Percentiles rank a stretch among this genome's conserved stretches.
Conservation (phyloP, 2,113 vertebrate species). For the Embiotoca jacksoni region DNA sequence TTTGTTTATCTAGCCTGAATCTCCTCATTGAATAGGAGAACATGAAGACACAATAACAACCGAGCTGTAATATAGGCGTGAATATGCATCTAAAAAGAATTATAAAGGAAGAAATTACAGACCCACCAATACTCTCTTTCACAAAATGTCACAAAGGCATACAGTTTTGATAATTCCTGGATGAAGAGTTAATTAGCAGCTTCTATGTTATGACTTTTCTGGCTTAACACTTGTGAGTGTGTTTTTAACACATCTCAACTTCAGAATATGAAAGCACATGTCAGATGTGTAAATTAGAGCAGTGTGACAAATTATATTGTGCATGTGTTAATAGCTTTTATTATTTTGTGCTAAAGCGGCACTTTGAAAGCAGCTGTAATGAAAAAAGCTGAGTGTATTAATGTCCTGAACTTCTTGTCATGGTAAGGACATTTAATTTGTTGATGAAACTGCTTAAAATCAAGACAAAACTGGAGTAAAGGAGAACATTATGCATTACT, state of each 20-base stretch:
- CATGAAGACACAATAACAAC: conserved; percentile 23
- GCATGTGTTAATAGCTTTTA: conserved; percentile 21
- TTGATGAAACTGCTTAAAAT: background rate
- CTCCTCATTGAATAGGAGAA: conserved; percentile 9
- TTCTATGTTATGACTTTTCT: conserved; percentile 22
- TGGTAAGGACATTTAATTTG: background rate
- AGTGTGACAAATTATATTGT: background rate
- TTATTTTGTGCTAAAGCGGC: background rate
- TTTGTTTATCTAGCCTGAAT: conserved; percentile 39
- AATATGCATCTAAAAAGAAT: conserved; percentile 7
- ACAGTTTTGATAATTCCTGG: conserved; percentile 6
- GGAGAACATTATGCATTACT: too few relatives aligned
- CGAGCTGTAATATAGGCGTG: conserved; percentile 13
- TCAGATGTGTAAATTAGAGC: conserved; percentile 38
- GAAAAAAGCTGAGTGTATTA: background rate
- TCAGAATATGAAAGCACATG: background rate
- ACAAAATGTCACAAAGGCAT: conserved; percentile 7
- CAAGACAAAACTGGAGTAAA: background rate
- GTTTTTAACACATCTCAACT: conserved; percentile 19
- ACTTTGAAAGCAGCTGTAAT: background rate
- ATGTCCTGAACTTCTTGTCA: background rate
- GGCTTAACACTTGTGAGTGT: conserved; percentile 7
- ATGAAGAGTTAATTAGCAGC: conserved; percentile 40
- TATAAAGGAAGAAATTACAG: conserved; percentile 2
- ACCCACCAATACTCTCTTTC: background rate